Evolutionary conservation across 2,113 vertebrate genomes (phyloP).

Genomic region (Rhinolophus ferrumequinum): DNA sequence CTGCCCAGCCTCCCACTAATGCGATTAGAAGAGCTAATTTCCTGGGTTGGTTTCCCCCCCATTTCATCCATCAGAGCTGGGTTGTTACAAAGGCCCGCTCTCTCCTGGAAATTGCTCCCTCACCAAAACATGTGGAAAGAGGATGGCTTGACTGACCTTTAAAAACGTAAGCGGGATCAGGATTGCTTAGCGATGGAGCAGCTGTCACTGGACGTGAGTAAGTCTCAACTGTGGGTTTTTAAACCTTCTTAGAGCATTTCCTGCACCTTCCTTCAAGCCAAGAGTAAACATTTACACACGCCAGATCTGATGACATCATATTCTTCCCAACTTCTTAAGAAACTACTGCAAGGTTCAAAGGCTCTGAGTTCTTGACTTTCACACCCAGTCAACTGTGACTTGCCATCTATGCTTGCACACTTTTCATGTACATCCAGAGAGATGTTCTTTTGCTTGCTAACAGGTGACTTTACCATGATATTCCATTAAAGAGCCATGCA

Average conservation of each 20-base stretch:
- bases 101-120: conserved; percentile 68
- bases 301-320: conserved; percentile 76
- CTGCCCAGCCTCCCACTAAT: conserved; percentile 92
- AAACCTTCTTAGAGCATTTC: conserved; percentile 7
- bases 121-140: neutral
- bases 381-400: conserved; percentile 77
- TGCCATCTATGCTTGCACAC: conserved; percentile 55
- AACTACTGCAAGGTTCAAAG: conserved; percentile 75
- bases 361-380: conserved; percentile 71
- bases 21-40: conserved; percentile 95
- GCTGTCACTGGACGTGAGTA: neutral
- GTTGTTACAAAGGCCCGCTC: conserved; percentile 80
- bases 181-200: conserved; percentile 32
- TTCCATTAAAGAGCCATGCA: conserved; percentile 36
- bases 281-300: conserved; percentile 47
- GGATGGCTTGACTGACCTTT: neutral
- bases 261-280: conserved; percentile 24
- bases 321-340: conserved; percentile 79
- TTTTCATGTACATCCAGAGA: conserved; percentile 78
- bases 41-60: conserved; percentile 92
- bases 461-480: conserved; percentile 73
- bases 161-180: conserved; percentile 61
- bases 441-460: conserved; percentile 53
- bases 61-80: conserved; percentile 92
- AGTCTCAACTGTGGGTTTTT: neutral